These are phyloP conservation scores for Epizoanthus stellaris DNA, from an alignment of 92 coral and sea anemone species.

Conservation along the genomic window DNA sequence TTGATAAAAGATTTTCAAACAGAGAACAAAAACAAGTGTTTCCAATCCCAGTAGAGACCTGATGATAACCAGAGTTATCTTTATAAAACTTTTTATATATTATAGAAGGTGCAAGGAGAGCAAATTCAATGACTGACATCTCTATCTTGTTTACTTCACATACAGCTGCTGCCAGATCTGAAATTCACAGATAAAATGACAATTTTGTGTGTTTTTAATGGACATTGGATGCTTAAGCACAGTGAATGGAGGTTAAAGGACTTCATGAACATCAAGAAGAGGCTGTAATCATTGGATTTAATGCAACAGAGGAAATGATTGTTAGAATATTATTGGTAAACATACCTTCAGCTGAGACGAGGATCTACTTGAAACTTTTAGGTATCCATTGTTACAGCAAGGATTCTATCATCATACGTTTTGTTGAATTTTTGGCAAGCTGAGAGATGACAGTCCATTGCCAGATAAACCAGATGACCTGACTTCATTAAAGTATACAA, in stretches of 20 bases:
- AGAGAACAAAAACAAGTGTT: no score
- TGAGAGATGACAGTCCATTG: not conserved
- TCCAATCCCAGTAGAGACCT: no score
- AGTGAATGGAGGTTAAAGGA: constrained; percentile 78
- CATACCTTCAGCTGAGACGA: not conserved
- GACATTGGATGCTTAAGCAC: constrained; percentile 93
- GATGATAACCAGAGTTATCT: not conserved
- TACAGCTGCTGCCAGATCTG: constrained; percentile 90
- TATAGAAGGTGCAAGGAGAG: not conserved
- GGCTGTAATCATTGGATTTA: constrained; percentile 8
- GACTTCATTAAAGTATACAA: not conserved
- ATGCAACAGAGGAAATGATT: not conserved
- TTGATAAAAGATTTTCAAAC: not conserved
- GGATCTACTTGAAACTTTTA: not conserved
- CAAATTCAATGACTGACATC: not conserved
- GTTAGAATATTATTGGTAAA: not conserved
- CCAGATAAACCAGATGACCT: constrained; percentile 27
- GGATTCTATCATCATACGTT: not conserved
- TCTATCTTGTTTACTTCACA: not conserved
- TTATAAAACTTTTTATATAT: no score
- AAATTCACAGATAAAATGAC: constrained; percentile 90
- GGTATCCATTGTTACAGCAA: not conserved
- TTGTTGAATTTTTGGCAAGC: not conserved
- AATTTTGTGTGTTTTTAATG: constrained; percentile 93
- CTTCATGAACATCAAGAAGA: constrained; percentile 66